Base-by-base conservation (phyloP, 1,140 invertebrate genomes). In the Drosophila pectinifera region DNA sequence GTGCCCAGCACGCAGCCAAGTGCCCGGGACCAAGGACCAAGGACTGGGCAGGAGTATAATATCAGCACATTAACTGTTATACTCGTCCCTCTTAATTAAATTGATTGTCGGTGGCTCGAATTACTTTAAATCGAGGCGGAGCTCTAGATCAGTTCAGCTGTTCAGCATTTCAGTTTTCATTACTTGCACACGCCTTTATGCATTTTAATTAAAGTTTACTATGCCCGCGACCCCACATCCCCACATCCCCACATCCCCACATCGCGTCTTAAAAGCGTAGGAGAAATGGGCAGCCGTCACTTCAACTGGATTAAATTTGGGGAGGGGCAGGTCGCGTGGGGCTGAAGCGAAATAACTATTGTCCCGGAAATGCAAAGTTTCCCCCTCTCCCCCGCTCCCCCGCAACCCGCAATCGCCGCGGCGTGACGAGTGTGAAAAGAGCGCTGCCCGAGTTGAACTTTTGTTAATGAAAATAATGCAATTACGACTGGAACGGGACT, bases 381-480 rank as follows among this genome's bases (percentile, higher is more conserved):
- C 56, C 58, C 46, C 10, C 45, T n/a, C n/a, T n/a, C n/a, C n/a
- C n/a, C n/a, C n/a, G n/a, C 56, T 56, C 39, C 36, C 55, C 53
- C 42, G 22, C 56, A 24, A 8, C 45, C 45, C 57, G 22, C 34
- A 24, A 28, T 41, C n/a, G 57, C 42, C 55, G 49, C 36, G 49
- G 62, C 58, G 65, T 80, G 81, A 78, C 58, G 73, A 62, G 73
- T 69, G 63, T 64, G 63, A 72, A 77, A 64, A 80, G 39, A 62
- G 38, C 62, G 48, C 55, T 51, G 63, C 49, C 74, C 80, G 70
- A 82, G 55, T 76, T 86, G 16, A 88, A 88, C 84, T 88, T 83
- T 89, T 88, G 79, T 88, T 88, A 88, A 88, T 88, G 83, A 89
- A 88, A 89, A 88, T 89, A 88, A 88, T 88, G 83, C 83, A 88